These are phyloP conservation scores for Ailuropoda melanoleuca DNA, from an alignment of 2,113 vertebrate species.

Conservation along the genomic window DNA sequence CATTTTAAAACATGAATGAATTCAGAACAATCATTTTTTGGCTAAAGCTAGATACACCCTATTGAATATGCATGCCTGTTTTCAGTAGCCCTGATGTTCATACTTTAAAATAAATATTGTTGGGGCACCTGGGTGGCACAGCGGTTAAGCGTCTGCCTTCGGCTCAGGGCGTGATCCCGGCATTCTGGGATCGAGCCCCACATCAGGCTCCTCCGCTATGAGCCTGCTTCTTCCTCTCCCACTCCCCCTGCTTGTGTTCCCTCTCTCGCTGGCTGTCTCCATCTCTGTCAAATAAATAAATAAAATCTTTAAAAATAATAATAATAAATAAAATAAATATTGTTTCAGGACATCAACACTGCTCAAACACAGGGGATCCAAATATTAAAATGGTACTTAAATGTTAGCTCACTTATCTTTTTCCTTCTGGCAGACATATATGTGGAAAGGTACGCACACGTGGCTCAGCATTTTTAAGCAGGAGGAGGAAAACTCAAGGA, in stretches of 20 bases:
- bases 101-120: not conserved
- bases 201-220: no score
- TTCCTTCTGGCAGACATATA: not conserved
- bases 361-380: constrained; percentile 1
- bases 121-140: no score
- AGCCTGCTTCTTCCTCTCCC: no score
- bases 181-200: no score
- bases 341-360: not conserved
- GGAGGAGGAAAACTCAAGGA: not conserved
- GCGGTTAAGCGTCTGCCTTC: no score
- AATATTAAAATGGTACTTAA: constrained; percentile 44
- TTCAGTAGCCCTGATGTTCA: not conserved
- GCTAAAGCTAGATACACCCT: not conserved
- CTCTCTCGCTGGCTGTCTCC: no score
- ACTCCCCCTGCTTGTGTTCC: no score
- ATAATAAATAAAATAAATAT: not conserved
- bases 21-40: not conserved
- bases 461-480: not conserved
- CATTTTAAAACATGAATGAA: not conserved
- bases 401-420: not conserved
- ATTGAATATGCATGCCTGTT: not conserved
- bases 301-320: no score
- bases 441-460: not conserved
- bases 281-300: no score
- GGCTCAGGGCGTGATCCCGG: no score